Evolutionary conservation across 2,888 invertebrate genomes (phyloP).

Genomic region (Strigamia maritima): DNA sequence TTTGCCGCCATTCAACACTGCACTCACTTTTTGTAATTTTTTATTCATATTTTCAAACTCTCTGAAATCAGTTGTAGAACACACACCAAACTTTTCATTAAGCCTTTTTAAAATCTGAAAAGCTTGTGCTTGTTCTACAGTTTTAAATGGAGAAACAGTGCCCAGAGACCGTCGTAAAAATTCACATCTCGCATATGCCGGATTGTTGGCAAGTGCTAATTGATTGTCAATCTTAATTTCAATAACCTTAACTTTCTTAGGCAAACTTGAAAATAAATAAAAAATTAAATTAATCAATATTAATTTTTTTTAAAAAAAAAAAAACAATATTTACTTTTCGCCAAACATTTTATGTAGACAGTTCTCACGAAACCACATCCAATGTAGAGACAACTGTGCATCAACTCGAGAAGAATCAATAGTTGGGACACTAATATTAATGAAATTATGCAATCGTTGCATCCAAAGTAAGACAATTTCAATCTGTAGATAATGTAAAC

Average conservation of each 20-base stretch:
- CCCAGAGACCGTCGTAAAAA: neutral
- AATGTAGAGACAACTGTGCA: slow-evolving; percentile 38
- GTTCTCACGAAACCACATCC: slow-evolving; percentile 39
- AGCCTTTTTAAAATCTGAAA: neutral
- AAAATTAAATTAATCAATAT: neutral
- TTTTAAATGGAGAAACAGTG: neutral
- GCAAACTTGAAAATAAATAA: neutral
- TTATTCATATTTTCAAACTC: neutral
- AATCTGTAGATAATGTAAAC: neutral
- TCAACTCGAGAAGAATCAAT: neutral
- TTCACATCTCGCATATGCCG: neutral
- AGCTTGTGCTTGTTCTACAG: neutral
- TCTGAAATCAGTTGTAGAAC: neutral
- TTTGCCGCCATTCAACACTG: neutral
- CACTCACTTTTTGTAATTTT: neutral
- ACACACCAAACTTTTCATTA: neutral
- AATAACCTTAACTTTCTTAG: neutral
- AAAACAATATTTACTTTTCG: neutral
- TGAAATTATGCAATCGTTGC: neutral
- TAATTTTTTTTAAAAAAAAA: neutral
- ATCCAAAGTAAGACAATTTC: neutral
- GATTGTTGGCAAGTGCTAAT: neutral
- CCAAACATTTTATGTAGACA: neutral
- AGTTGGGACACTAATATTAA: neutral
- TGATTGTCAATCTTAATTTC: neutral